Conservation (phyloP, 2,888 invertebrate species). For the Andrena bicolor region DNA sequence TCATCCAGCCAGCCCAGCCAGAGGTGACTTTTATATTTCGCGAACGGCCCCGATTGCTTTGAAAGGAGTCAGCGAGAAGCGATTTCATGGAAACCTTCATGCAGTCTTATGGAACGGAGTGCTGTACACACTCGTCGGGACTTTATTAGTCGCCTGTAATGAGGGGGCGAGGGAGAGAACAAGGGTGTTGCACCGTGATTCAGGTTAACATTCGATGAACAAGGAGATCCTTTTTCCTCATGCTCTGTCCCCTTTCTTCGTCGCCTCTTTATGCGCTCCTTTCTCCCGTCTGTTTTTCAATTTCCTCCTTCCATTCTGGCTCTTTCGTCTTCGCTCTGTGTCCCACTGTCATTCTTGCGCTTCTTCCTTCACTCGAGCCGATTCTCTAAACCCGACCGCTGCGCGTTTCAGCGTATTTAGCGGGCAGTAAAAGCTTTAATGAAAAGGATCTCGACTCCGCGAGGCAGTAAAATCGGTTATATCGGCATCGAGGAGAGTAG, state of each 20-base stretch:
- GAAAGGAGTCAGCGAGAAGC: conserved; percentile 44
- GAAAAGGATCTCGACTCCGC: conserved; percentile 75
- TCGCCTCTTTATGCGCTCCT: conserved; percentile 5
- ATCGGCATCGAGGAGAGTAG: conserved; percentile 53
- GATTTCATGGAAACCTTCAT: conserved; percentile 47
- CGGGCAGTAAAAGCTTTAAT: conserved; percentile 79
- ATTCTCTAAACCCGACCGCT: conserved; percentile 31
- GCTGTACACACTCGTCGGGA: conserved; percentile 51
- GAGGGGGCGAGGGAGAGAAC: conserved; percentile 37
- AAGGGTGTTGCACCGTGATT: conserved; percentile 59
- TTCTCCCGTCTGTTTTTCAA: conserved; percentile 11
- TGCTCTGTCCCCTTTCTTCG: not conserved
- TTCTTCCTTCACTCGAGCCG: not conserved
- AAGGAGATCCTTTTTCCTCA: conserved; percentile 18
- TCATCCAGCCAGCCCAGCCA: not conserved
- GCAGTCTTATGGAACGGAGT: conserved; percentile 42
- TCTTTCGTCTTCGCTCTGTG: not conserved
- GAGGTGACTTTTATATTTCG: conserved; percentile 27
- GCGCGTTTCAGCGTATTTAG: conserved; percentile 76
- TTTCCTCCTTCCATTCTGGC: not conserved
- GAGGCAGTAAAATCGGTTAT: conserved; percentile 74
- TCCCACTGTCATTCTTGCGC: conserved; percentile 2
- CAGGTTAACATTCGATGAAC: conserved; percentile 69
- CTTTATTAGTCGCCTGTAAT: conserved; percentile 63
- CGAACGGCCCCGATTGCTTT: conserved; percentile 22